Percentiles rank a stretch among this genome's conserved stretches.
phyloP scores from a whole-genome alignment of 2,113 vertebrate species.

The Pogonocichla stellata region DNA sequence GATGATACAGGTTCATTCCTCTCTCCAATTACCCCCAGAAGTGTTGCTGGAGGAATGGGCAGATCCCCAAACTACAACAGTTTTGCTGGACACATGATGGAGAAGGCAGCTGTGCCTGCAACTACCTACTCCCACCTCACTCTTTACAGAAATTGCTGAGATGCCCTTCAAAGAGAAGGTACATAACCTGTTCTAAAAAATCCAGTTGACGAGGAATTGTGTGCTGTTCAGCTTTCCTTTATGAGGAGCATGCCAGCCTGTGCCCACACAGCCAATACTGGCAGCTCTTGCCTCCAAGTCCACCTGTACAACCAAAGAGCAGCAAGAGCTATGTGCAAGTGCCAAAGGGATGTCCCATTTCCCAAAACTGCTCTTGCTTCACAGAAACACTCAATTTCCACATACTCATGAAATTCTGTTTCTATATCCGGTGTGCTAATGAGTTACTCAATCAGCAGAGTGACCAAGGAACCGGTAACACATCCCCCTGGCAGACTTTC shows the following conservation, averaged over 20 bases:
- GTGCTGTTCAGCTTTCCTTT: neutral
- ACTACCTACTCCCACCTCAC: fast-evolving
- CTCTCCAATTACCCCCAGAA: neutral
- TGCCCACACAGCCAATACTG: fast-evolving
- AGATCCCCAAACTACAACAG: neutral
- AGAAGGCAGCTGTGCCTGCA: neutral
- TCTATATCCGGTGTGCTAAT: neutral
- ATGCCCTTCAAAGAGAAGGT: neutral
- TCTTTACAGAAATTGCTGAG: neutral
- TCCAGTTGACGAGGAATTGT: no score
- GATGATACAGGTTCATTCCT: neutral
- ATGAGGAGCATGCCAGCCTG: fast-evolving
- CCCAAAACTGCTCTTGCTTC: neutral
- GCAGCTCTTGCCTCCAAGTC: neutral
- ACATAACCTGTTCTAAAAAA: neutral
- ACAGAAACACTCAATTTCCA: neutral
- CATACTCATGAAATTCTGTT: neutral
- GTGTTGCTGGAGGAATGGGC: neutral
- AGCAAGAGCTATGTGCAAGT: neutral
- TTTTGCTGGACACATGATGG: neutral
- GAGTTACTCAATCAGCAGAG: neutral
- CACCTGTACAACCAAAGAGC: neutral
- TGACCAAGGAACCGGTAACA: neutral
- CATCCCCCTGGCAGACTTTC: neutral
- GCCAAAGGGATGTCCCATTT: neutral